Base-by-base conservation (phyloP, 2,888 invertebrate genomes). In the Vesta saturnalis region DNA sequence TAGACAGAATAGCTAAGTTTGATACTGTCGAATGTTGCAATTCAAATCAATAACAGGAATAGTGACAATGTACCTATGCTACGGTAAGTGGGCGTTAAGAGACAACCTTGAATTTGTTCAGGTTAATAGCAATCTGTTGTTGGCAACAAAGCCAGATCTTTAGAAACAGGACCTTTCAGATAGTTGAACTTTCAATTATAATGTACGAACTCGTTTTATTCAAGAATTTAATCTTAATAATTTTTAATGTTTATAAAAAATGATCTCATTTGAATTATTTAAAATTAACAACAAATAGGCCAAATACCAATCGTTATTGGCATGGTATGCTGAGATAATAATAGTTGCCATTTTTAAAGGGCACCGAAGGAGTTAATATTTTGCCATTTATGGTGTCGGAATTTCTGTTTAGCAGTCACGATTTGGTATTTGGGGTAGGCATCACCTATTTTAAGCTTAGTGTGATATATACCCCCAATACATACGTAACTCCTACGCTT, bases 81-180 rank as follows among this genome's bases (percentile, higher is more conserved):
- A 15, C 22, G 23, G 14, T 15, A 12, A 18, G 74, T 73, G 68
- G 74, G 73, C 71, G 72, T 73, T 52, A 70, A 69, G 65, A 66
- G 73, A 68, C 69, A 72, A 70, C 74, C 73, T 73, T 73, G 72
- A 62, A 68, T 74, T 73, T 66, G 73, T 73, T 73, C 73, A 67
- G 70, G 71, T 65, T 66, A 72, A 69, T 65, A 60, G 63, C 72
- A 60, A 73, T 73, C 71, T 71, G 59, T 23, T 64, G 54, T 46
- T 47, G 56, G 49, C 56, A 23, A 49, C 30, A 14, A 30, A 56
- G 52, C 18, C 52, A 52, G 52, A 52, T 52, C 52, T 52, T 52
- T 52, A 52, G 52, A 52, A 52, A 19, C 52, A 52, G 52, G 52
- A 52, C 52, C 52, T 52, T 52, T 52, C 52, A 52, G 52, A 52